Conservation (phyloP, 2,113 vertebrate species). For the Mystacornis crossleyi region DNA sequence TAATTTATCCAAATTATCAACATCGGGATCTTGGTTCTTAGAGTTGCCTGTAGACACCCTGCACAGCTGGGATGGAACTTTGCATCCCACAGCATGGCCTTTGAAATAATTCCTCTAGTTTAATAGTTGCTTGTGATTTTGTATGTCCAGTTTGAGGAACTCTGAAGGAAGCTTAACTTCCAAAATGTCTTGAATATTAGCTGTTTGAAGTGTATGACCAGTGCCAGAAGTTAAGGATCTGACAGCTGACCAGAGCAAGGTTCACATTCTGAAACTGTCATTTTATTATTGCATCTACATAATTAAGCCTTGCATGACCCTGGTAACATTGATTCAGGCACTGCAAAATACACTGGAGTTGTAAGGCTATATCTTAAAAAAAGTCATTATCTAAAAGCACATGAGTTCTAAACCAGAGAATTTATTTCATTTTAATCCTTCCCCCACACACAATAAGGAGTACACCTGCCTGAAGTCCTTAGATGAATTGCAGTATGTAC, state of each 20-base stretch:
- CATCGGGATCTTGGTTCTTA: neutral
- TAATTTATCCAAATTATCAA: neutral
- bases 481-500: rapidly evolving
- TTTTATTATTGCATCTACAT: neutral
- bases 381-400: neutral
- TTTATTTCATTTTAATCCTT: neutral
- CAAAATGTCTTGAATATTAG: neutral
- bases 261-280: neutral
- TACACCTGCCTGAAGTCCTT: neutral
- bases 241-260: neutral
- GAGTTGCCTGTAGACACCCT: neutral
- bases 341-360: neutral
- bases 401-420: neutral
- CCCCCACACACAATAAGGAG: neutral
- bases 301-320: neutral
- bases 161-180: neutral
- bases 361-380: neutral
- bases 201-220: neutral
- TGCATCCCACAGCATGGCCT: rapidly evolving
- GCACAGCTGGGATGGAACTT: neutral
- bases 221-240: neutral
- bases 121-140: neutral
- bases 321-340: neutral
- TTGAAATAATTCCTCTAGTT: neutral
- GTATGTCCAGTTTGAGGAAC: neutral